phyloP scores from a whole-genome alignment of 2,888 invertebrate species.

The Stenchaetothrips biformis region DNA sequence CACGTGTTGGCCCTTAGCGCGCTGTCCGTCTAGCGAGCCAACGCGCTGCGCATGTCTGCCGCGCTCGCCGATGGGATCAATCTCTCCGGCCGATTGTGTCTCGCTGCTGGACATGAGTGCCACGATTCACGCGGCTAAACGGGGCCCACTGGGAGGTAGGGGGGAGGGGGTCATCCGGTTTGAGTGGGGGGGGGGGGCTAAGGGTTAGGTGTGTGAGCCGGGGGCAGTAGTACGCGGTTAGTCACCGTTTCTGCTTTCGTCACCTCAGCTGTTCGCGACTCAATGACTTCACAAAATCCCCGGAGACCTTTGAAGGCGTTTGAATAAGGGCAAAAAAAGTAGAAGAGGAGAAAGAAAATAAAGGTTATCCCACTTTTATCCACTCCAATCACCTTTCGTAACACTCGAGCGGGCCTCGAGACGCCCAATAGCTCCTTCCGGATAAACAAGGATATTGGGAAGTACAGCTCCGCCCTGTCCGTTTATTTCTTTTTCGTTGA shows the following conservation, averaged over 20 bases:
- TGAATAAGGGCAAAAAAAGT: background rate
- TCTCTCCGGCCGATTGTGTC: too few species aligned
- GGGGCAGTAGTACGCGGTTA: too few species aligned
- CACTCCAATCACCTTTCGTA: conserved; percentile 5
- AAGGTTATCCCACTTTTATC: too few species aligned
- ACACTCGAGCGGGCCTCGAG: background rate
- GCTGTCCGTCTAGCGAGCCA: too few species aligned
- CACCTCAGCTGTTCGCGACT: background rate
- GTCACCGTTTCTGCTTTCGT: background rate
- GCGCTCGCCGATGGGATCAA: too few species aligned
- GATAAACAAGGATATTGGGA: background rate
- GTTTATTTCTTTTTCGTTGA: too few species aligned
- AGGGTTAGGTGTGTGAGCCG: too few species aligned
- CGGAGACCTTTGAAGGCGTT: background rate
- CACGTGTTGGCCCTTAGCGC: too few species aligned
- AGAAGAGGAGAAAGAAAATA: background rate
- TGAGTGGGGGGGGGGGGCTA: too few species aligned
- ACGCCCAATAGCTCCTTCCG: conserved; percentile 9
- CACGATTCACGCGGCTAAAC: background rate
- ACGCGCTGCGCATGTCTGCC: too few species aligned
- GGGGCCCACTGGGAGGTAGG: background rate
- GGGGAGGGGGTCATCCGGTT: too few species aligned
- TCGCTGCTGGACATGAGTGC: background rate
- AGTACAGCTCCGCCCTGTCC: too few species aligned
- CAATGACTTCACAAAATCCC: background rate